phyloP scores from a whole-genome alignment of 2,888 invertebrate species.

The Eupeodes luniger region DNA sequence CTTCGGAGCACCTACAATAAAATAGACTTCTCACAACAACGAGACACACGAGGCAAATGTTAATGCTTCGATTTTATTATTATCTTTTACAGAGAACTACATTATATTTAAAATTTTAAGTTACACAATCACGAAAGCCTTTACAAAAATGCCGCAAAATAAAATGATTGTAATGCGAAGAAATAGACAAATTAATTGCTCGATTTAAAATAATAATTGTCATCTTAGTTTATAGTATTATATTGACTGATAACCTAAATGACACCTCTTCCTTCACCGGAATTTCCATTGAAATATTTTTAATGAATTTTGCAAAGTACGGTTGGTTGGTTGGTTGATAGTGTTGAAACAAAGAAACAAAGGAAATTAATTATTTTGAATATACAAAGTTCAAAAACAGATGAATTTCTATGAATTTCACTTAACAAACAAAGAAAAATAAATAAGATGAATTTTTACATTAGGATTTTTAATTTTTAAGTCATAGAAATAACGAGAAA shows the following conservation, averaged over 20 bases:
- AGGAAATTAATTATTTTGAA: too few species aligned
- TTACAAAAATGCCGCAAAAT: not conserved
- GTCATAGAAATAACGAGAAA: not conserved
- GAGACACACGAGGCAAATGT: not conserved
- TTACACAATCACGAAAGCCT: not conserved
- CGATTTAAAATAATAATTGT: not conserved
- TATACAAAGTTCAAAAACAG: too few species aligned
- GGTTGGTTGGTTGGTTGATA: not conserved
- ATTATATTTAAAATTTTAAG: not conserved
- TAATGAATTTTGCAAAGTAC: not conserved
- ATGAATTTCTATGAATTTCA: too few species aligned
- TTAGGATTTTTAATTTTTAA: too few species aligned
- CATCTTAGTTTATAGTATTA: not conserved
- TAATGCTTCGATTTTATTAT: not conserved
- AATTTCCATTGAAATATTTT: not conserved
- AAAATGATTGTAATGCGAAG: not conserved
- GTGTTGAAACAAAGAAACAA: not conserved
- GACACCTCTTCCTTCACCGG: not conserved
- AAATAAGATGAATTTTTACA: not conserved
- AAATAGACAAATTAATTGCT: not conserved
- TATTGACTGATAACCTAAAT: not conserved
- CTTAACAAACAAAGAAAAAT: not conserved
- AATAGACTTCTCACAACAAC: not conserved
- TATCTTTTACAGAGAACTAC: not conserved
- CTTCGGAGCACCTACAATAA: not conserved